Base-by-base conservation (phyloP, 2,113 vertebrate genomes). In the Pelmatolapia mariae region DNA sequence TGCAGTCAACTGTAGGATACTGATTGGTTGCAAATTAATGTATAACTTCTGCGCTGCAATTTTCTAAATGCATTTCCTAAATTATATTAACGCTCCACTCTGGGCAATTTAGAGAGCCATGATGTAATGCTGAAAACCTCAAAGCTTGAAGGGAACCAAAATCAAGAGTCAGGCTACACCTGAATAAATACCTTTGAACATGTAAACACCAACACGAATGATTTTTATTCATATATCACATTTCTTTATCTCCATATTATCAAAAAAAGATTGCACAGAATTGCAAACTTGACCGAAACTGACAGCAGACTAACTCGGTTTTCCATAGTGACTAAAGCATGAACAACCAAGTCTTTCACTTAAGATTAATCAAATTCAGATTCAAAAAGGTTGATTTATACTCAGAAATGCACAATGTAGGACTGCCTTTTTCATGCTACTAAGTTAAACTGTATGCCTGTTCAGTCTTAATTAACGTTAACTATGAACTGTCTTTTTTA, bases 221-320 rank as follows among this genome's bases (percentile, higher is more conserved):
- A 40, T 0, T 68, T 73, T 73, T 73, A 24, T 43, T 43, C 10
- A 26, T 45, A 43, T 24, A 26, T 26, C 38, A 10, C 38, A 18
- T 16, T 73, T 10, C 9, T 36, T 63, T 36, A 73, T 73, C 63
- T 38, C 63, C 11, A 5, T 9, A 22, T 40, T 68, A 24, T 68
- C 22, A 26, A 16, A 73, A 26, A 73, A 9, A 45, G 12, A 26
- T 15, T 43, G n/a, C 2, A 71, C 12, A 40, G 13, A 73, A 73
- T 73, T 73, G 22, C 5, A 4, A 26, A 10, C 12, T 73, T 73
- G 22, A 73, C 38, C 4, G 5, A 73, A 45, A 73, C 68, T 26
- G 40, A 73, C 22, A 73, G 68, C 68, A 45, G 40, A 7, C 68
- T 0, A 43, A 45, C 8, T 45, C 22, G 0, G 66, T 71, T 16